Conservation (phyloP, 2,888 invertebrate species). For the Cetonia aurata region DNA sequence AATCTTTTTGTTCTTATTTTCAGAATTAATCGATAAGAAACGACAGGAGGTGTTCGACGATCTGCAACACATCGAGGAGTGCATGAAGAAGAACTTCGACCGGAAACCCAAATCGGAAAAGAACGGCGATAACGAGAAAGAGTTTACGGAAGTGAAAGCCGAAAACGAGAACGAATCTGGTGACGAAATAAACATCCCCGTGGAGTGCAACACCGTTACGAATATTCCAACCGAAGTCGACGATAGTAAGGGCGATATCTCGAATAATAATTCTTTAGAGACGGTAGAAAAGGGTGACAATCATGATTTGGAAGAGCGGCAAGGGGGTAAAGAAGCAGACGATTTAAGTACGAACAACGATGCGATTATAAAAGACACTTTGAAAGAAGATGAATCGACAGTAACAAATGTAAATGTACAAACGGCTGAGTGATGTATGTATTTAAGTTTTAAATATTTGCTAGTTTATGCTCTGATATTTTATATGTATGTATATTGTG, state of each 20-base stretch:
- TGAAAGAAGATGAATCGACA: not conserved
- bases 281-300: slow-evolving; percentile 7
- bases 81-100: slow-evolving; percentile 66
- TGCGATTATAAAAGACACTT: slow-evolving; percentile 6
- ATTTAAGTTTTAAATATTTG: not conserved
- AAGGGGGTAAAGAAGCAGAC: slow-evolving; percentile 2
- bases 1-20: slow-evolving; percentile 51
- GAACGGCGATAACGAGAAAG: slow-evolving; percentile 49
- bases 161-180: slow-evolving; percentile 12
- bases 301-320: slow-evolving; percentile 6
- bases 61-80: slow-evolving; percentile 73
- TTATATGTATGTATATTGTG: slow-evolving; percentile 40
- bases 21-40: slow-evolving; percentile 76
- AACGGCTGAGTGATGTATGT: slow-evolving; percentile 12
- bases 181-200: slow-evolving; percentile 18
- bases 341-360: slow-evolving; percentile 4
- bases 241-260: not conserved
- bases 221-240: slow-evolving; percentile 16
- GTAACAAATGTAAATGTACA: slow-evolving; percentile 17
- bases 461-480: slow-evolving; percentile 28
- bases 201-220: not conserved
- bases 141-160: slow-evolving; percentile 18
- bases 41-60: slow-evolving; percentile 75
- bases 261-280: slow-evolving; percentile 1
- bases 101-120: slow-evolving; percentile 54